A percentile compares a stretch with the other conserved stretches of the same genome.
Evolutionary conservation across 2,797 vertebrate genomes (phyloP).

Genomic region (Peromyscus aztecus): DNA sequence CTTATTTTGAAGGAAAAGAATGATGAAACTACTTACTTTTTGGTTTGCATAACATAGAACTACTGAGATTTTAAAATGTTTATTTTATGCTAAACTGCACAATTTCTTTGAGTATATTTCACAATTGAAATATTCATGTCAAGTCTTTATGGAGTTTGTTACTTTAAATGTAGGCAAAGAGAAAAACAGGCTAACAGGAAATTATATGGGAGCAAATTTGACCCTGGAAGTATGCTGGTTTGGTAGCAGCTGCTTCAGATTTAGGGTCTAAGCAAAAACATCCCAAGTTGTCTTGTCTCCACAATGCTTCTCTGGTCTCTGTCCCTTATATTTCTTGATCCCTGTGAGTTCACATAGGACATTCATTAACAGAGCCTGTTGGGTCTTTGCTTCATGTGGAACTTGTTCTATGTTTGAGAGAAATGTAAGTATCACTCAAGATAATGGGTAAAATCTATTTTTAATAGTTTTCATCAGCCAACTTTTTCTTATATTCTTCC

Average conservation of each 20-base stretch:
- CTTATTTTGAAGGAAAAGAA: not conserved
- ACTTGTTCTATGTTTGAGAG: not conserved
- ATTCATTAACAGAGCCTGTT: not conserved
- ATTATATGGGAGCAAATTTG: not conserved
- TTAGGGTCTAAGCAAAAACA: not conserved
- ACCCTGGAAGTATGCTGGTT: not conserved
- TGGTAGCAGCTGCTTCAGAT: not conserved
- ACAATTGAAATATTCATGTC: conserved; percentile 28
- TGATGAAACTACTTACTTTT: not conserved
- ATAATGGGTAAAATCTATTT: not conserved
- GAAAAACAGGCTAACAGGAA: conserved; percentile 33
- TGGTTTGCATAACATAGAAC: not conserved
- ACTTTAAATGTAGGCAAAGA: not conserved
- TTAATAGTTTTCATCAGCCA: not conserved
- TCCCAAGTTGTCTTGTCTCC: not conserved
- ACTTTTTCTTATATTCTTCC: not conserved
- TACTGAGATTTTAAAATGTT: conserved; percentile 7
- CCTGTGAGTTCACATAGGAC: not conserved
- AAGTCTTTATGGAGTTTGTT: not conserved
- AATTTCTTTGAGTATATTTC: conserved; percentile 48
- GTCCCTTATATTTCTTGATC: not conserved
- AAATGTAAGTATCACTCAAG: not conserved
- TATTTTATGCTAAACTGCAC: not conserved
- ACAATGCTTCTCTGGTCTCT: not conserved
- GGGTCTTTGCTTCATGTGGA: not conserved